A percentile compares a stretch with the other conserved stretches of the same genome.
Conservation (phyloP, 2,113 vertebrate genomes). For the Phyllostomus discolor region DNA sequence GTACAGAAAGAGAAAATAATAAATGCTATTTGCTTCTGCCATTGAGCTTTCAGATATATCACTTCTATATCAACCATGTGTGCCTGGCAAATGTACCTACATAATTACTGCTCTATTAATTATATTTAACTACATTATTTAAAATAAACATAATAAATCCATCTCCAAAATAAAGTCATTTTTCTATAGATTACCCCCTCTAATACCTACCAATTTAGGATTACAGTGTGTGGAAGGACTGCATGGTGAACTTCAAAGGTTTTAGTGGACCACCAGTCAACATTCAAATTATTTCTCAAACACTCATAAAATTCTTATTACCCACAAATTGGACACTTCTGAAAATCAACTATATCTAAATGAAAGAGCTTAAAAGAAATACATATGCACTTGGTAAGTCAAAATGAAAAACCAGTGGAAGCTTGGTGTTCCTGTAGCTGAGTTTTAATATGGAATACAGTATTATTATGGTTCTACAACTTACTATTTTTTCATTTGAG, state of each 20-base stretch:
- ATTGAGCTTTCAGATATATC: not conserved
- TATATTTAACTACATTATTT: not conserved
- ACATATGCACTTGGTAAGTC: not conserved
- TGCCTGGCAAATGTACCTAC: not conserved
- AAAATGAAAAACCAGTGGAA: not conserved
- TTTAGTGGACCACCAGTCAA: not conserved
- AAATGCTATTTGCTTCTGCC: not conserved
- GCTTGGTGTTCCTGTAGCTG: not conserved
- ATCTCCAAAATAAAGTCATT: not conserved
- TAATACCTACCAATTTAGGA: not conserved
- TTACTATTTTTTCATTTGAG: not conserved
- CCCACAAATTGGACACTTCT: not conserved
- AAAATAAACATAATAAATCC: not conserved
- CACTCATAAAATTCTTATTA: not conserved
- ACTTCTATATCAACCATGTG: not conserved
- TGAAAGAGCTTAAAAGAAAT: not conserved
- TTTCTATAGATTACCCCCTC: not conserved
- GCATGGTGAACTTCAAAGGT: not conserved
- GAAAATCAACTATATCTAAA: not conserved
- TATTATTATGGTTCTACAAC: not conserved
- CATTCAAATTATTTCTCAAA: constrained; percentile 43
- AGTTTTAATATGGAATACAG: not conserved
- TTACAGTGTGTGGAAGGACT: not conserved
- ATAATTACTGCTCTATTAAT: not conserved
- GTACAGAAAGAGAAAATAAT: constrained; percentile 3